Evolutionary conservation across 2,113 vertebrate species (phyloP).

Genomic region (Tenrec ecaudatus): DNA sequence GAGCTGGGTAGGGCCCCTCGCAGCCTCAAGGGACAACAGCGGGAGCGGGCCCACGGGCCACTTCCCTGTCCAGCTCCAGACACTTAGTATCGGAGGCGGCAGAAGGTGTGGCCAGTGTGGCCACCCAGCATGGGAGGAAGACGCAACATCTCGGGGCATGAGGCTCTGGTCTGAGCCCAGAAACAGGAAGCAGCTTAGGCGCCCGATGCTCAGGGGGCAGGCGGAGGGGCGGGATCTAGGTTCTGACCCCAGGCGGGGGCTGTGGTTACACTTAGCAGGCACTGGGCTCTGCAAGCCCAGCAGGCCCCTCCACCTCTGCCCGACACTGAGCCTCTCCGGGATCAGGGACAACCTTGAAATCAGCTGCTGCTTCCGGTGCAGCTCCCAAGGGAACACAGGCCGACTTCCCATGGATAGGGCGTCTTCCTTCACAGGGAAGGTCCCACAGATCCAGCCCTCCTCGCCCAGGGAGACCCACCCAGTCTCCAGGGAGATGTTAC

Average conservation of each 20-base stretch:
- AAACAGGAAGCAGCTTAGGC: slow-evolving; percentile 69
- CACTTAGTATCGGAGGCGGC: slow-evolving; percentile 66
- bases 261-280: neutral
- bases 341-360: slow-evolving; percentile 23
- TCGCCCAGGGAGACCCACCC: neutral
- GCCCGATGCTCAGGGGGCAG: neutral
- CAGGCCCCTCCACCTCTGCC: neutral
- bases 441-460: neutral
- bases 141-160: neutral
- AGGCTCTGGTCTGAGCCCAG: neutral
- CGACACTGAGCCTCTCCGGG: neutral
- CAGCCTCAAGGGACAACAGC: neutral
- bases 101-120: slow-evolving; percentile 64
- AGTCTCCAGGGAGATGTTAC: slow-evolving; percentile 6
- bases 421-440: neutral
- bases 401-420: slow-evolving; percentile 9
- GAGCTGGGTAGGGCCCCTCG: neutral
- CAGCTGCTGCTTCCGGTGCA: slow-evolving; percentile 48
- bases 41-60: neutral
- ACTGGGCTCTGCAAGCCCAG: neutral
- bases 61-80: slow-evolving; percentile 68
- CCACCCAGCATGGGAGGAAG: slow-evolving; percentile 37
- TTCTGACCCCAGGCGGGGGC: neutral
- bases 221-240: no score
- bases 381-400: slow-evolving; percentile 10